Conservation (phyloP, 2,113 vertebrate species). For the Micromys minutus region DNA sequence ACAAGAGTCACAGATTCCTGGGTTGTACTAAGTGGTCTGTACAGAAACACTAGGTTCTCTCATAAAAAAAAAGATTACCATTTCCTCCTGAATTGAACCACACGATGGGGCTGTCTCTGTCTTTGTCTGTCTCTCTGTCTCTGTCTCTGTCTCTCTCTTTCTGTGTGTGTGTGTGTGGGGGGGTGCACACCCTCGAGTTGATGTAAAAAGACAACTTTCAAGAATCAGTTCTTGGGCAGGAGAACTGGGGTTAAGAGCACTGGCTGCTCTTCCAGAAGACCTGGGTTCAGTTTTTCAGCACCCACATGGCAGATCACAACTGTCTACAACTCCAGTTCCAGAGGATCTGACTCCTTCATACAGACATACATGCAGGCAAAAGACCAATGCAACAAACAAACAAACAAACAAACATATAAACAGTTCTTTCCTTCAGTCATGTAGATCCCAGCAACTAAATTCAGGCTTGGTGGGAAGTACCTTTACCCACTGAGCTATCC, state of each 20-base stretch:
- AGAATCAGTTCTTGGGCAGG: neutral
- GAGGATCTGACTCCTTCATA: neutral
- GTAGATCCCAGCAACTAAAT: neutral
- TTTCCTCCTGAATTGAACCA: neutral
- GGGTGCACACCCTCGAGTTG: too few species aligned
- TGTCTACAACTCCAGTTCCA: neutral
- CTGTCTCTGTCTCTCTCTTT: neutral
- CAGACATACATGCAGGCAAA: neutral
- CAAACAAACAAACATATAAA: neutral
- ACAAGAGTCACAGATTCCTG: conserved; percentile 49
- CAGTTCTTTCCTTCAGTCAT: neutral
- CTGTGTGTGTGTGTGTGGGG: neutral
- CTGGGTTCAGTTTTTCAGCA: neutral
- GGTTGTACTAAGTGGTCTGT: neutral
- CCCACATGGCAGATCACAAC: neutral
- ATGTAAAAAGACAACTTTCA: neutral
- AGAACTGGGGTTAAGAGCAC: neutral
- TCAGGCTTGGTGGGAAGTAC: neutral
- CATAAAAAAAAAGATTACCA: neutral
- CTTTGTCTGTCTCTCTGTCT: neutral
- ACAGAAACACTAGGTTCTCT: neutral
- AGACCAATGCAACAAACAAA: neutral
- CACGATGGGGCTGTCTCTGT: neutral
- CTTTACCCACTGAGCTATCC: neutral
- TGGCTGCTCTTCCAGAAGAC: neutral